Evolutionary conservation across 2,113 vertebrate genomes (phyloP).

Genomic region (Hemichromis elongatus): DNA sequence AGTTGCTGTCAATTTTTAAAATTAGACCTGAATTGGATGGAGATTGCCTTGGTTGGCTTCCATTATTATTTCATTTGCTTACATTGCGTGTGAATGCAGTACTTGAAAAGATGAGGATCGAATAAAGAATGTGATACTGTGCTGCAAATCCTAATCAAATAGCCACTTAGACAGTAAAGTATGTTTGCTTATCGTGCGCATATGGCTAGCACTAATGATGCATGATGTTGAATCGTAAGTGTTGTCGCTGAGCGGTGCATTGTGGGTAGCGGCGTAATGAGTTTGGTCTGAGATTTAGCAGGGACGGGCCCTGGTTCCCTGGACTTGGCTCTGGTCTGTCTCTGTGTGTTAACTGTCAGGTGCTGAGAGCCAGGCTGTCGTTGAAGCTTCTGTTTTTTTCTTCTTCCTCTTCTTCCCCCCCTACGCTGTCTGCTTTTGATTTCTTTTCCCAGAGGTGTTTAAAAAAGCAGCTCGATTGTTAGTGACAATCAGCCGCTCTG

Average conservation of each 20-base stretch:
- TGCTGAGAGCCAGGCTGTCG: constrained; percentile 48
- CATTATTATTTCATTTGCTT: constrained; percentile 6
- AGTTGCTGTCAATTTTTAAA: background rate
- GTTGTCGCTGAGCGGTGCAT: constrained; percentile 24
- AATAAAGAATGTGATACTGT: background rate
- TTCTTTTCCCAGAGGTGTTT: constrained; percentile 80
- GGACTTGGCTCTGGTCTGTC: constrained; percentile 53
- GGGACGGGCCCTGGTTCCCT: constrained; percentile 50
- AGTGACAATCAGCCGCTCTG: constrained; percentile 85
- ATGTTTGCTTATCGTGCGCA: background rate
- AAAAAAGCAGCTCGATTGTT: constrained; percentile 85
- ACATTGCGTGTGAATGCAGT: background rate
- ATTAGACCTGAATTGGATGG: background rate
- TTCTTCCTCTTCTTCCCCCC: constrained; percentile 27
- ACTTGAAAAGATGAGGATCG: background rate
- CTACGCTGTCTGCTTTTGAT: constrained; percentile 79
- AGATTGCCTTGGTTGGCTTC: background rate
- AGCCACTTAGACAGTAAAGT: background rate
- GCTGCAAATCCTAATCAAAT: constrained; percentile 8
- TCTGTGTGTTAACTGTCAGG: constrained; percentile 60
- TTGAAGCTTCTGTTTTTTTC: constrained; percentile 43
- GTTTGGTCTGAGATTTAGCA: constrained; percentile 42
- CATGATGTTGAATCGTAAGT: constrained; percentile 14
- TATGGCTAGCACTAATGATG: constrained; percentile 22
- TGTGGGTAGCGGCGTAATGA: constrained; percentile 53